Percentiles rank a stretch among this genome's conserved stretches.
Evolutionary conservation across 1,140 invertebrate genomes (phyloP).

Genomic region (Goniozus legneri): DNA sequence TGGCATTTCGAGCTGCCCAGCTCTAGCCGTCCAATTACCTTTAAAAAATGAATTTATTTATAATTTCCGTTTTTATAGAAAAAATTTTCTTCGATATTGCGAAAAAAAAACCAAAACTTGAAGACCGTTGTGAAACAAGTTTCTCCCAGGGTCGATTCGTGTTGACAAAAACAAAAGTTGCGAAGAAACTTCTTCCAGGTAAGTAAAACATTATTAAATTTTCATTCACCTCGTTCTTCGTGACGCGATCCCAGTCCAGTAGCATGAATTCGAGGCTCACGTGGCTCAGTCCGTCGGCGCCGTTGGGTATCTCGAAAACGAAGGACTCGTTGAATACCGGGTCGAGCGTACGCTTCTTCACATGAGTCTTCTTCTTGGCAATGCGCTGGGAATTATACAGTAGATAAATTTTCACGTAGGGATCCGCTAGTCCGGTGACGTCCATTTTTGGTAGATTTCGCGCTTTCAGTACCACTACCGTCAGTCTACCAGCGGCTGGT

Average conservation of each 20-base stretch:
- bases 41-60: too few relatives aligned
- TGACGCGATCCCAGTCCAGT: slow-evolving; percentile 95
- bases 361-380: slow-evolving; percentile 98
- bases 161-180: too few relatives aligned
- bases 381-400: slow-evolving; percentile 95
- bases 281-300: slow-evolving; percentile 79
- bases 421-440: slow-evolving; percentile 90
- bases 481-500: slow-evolving; percentile 82
- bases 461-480: slow-evolving; percentile 89
- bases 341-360: slow-evolving; percentile 95
- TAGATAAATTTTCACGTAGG: slow-evolving; percentile 95
- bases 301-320: slow-evolving; percentile 77
- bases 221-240: slow-evolving; percentile 85
- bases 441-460: slow-evolving; percentile 94
- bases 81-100: too few relatives aligned
- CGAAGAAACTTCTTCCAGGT: slow-evolving; percentile 2
- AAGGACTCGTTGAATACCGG: slow-evolving; percentile 99
- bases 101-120: too few relatives aligned
- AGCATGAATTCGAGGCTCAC: slow-evolving; percentile 90
- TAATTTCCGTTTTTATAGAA: too few relatives aligned
- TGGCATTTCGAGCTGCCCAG: slow-evolving; percentile 76
- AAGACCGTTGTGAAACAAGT: too few relatives aligned
- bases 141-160: too few relatives aligned
- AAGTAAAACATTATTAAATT: slow-evolving; percentile 11
- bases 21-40: slow-evolving; percentile 93